Conservation (phyloP, 2,113 vertebrate species). For the Sakesphorus luctuosus region DNA sequence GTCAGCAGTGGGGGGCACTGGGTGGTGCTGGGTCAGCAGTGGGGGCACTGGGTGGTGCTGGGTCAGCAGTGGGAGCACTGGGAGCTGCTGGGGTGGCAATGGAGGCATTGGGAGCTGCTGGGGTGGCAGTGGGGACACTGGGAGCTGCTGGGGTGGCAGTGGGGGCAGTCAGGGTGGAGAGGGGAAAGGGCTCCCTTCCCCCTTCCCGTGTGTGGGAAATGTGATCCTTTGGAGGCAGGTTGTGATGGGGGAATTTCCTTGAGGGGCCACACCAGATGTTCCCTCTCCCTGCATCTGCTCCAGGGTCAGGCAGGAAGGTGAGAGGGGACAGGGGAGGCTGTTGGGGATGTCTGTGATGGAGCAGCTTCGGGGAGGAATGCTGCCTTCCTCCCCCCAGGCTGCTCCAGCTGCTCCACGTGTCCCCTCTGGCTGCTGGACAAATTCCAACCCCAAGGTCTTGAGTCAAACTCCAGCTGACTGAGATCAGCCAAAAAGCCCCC, state of each 20-base stretch:
- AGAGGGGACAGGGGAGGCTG: neutral
- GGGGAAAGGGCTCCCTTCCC: neutral
- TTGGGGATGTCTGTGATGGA: accelerated
- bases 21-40: no score
- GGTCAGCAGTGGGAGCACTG: neutral
- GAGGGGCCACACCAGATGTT: neutral
- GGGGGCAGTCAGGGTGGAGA: neutral
- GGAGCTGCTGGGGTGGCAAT: no score
- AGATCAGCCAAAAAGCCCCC: neutral
- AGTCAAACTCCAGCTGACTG: no score
- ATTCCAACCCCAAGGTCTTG: neutral
- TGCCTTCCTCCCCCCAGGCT: neutral
- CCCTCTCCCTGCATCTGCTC: neutral
- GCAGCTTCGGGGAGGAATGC: neutral
- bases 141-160: no score
- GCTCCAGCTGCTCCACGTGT: accelerated
- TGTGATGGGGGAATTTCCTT: accelerated
- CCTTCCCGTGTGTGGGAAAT: accelerated
- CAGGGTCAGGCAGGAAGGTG: neutral
- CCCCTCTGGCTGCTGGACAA: neutral
- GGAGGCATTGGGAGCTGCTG: no score
- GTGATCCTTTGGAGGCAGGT: accelerated
- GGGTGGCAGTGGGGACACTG: neutral
- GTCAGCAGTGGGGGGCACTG: neutral
- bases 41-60: no score